A percentile compares a stretch with the other conserved stretches of the same genome.
These are phyloP conservation scores for Morus bassanus DNA, from an alignment of 2,797 vertebrate genomes.

Conservation along the genomic window DNA sequence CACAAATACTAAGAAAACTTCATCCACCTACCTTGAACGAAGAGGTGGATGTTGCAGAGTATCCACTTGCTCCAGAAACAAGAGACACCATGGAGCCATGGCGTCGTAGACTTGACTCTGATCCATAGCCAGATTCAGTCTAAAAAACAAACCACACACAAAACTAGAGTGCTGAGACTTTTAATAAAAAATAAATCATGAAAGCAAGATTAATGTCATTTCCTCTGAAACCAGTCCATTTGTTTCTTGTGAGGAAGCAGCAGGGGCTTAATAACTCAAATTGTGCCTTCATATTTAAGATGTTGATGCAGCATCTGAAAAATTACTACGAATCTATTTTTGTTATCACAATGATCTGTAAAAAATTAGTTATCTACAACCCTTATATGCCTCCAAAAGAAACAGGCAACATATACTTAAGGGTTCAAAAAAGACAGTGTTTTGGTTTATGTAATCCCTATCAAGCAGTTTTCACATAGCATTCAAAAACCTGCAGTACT, in stretches of 20 bases:
- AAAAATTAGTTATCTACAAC: neutral
- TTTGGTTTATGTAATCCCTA: neutral
- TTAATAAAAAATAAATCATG: neutral
- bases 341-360: neutral
- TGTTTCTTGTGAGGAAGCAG: neutral
- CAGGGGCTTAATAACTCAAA: neutral
- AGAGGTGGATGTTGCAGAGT: slow-evolving; percentile 94
- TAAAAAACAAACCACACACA: slow-evolving; percentile 55
- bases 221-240: neutral
- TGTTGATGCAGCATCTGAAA: neutral
- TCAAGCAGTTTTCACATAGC: neutral
- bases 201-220: neutral
- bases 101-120: slow-evolving; percentile 91
- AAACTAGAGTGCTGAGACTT: neutral
- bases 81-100: slow-evolving; percentile 97
- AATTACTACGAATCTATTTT: neutral
- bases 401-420: neutral
- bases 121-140: slow-evolving; percentile 96
- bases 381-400: neutral
- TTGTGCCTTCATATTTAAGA: neutral
- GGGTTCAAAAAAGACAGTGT: neutral
- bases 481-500: neutral
- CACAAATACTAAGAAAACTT: neutral
- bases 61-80: slow-evolving; percentile 93
- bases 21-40: slow-evolving; percentile 90